Conservation (phyloP, 2,797 vertebrate species). For the Sebastiscus tertius region DNA sequence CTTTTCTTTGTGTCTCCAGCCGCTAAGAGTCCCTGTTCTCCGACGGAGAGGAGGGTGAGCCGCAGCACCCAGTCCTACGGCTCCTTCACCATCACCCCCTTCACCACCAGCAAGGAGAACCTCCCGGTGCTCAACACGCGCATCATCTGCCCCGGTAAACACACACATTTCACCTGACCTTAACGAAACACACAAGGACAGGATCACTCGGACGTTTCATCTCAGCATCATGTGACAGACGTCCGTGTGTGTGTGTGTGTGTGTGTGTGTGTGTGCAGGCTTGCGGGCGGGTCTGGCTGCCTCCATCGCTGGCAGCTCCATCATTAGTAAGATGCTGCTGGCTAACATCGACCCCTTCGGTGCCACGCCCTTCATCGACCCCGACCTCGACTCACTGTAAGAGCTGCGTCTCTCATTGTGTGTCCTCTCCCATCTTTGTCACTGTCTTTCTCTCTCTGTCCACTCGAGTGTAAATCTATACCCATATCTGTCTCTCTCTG, state of each 20-base stretch:
- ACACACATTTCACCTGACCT: neutral
- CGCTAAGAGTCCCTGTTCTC: constrained; percentile 88
- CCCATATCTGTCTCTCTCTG: neutral
- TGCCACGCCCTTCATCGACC: constrained; percentile 96
- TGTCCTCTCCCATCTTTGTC: neutral
- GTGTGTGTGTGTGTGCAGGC: constrained; percentile 78
- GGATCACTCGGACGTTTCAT: neutral
- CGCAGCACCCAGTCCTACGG: constrained; percentile 89
- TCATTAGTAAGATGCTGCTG: constrained; percentile 99
- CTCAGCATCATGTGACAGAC: neutral
- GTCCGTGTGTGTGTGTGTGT: constrained; percentile 6
- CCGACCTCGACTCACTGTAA: constrained; percentile 96
- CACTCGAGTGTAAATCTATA: neutral
- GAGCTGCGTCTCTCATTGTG: constrained; percentile 53
- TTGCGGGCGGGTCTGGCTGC: constrained; percentile 95
- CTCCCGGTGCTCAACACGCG: constrained; percentile 97
- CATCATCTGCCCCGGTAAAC: constrained; percentile 95
- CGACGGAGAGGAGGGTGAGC: constrained; percentile 87
- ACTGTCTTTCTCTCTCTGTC: neutral
- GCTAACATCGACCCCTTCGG: constrained; percentile 98
- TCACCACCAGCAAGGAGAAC: constrained; percentile 94
- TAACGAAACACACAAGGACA: neutral
- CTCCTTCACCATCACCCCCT: constrained; percentile 88
- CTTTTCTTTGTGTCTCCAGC: constrained; percentile 54
- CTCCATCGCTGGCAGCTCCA: constrained; percentile 98